These are phyloP conservation scores for Thalassoma bifasciatum DNA, from an alignment of 2,113 vertebrate species.

Conservation along the genomic window DNA sequence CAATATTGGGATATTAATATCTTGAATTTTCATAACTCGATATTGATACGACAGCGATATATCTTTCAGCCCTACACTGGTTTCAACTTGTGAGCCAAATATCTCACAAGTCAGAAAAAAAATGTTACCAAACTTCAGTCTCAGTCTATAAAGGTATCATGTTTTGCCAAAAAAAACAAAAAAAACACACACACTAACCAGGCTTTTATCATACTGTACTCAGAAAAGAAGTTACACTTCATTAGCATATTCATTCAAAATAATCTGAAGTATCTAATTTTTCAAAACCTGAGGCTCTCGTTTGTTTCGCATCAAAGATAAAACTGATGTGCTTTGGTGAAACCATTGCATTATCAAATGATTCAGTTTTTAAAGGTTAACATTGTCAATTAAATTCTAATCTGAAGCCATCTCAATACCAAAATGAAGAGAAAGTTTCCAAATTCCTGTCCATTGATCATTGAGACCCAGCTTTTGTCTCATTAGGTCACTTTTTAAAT, in stretches of 20 bases:
- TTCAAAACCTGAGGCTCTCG: too few species aligned
- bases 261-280: too few species aligned
- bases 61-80: too few species aligned
- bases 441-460: constrained; percentile 55
- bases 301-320: too few species aligned
- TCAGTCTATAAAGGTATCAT: neutral
- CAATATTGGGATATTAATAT: too few species aligned
- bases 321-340: too few species aligned
- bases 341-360: neutral
- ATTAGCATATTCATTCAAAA: too few species aligned
- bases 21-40: too few species aligned
- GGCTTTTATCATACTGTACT: neutral
- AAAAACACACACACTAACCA: neutral
- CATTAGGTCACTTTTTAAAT: constrained; percentile 73
- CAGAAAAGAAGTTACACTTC: too few species aligned
- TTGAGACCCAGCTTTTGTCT: constrained; percentile 39
- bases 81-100: neutral
- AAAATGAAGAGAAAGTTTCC: constrained; percentile 41
- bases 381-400: neutral
- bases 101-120: too few species aligned
- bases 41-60: too few species aligned
- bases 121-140: too few species aligned
- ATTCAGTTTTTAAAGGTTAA: constrained; percentile 1
- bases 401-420: constrained; percentile 22
- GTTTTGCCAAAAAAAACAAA: neutral